Evolutionary conservation across 2,797 vertebrate species (phyloP).

Genomic region (Hemitrygon akajei): DNA sequence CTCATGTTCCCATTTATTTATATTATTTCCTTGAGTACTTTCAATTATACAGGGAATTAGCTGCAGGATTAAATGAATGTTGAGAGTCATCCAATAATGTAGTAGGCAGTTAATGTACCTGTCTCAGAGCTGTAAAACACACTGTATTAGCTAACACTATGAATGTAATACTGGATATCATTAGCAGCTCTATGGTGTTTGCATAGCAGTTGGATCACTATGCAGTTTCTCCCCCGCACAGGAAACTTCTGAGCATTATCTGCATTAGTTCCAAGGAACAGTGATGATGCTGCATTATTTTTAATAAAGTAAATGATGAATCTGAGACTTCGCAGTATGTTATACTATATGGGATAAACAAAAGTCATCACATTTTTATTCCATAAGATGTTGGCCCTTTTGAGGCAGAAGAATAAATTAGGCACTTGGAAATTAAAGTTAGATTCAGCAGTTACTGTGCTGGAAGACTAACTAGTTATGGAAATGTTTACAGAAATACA

Average conservation of each 20-base stretch:
- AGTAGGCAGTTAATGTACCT: not conserved
- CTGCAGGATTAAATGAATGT: not conserved
- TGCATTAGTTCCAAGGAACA: not conserved
- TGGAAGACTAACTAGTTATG: not conserved
- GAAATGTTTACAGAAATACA: not conserved
- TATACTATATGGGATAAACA: not conserved
- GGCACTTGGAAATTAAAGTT: not conserved
- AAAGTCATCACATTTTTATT: not conserved
- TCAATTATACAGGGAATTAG: not conserved
- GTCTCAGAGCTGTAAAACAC: not conserved
- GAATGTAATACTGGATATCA: not conserved
- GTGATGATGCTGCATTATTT: not conserved
- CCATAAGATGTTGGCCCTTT: not conserved
- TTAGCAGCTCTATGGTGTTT: too few species aligned
- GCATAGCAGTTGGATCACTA: not conserved
- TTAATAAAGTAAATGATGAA: not conserved
- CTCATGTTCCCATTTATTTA: not conserved
- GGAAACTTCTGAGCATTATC: not conserved
- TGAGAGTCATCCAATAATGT: not conserved
- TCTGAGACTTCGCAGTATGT: not conserved
- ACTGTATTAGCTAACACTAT: not conserved
- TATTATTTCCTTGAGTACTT: not conserved
- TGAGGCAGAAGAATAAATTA: not conserved
- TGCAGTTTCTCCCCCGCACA: not conserved
- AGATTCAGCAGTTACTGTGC: not conserved